Evolutionary conservation across 2,797 vertebrate genomes (phyloP), one percentile per base, ranked within the genome.

Genomic region (Phoeniculus purpureus): DNA sequence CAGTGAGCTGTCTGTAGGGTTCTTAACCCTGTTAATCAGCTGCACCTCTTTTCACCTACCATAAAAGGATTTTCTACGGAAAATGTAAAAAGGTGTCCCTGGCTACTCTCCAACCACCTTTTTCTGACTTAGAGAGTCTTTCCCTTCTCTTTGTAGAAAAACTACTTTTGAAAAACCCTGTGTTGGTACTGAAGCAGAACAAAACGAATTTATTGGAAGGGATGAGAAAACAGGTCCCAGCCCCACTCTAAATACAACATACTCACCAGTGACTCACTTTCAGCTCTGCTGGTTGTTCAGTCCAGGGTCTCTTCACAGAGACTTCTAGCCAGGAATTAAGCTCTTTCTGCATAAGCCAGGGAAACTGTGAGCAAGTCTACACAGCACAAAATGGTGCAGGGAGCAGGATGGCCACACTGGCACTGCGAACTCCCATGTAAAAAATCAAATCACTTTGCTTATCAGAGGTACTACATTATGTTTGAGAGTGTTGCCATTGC

Each of bases 261-360:
- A 60, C 23, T 79, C 56, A 78, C 34, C 61, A 50, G 65, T 74
- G 40, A 65, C 21, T 90, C 61, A 29, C 40, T 90, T 64, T 55
- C 78, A 89, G 55, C 61, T 92, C 73, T 82, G 61, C n/a, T 84
- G 52, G 22, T 68, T 87, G 43, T 15, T 75, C 52, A 66, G 40
- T 43, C 31, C 79, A 77, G 82, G 31, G 65, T 93, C 87, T 90
- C 82, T 55, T 76, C 59, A 74, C 21, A 91, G 81, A 91, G 60
- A 87, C 77, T 89, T 68, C 47, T 78, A 87, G 67, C 55, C 40
- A 81, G 48, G 60, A 93, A 59, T 89, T 79, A 64, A 34, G 58
- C 43, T 82, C 34, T 82, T 79, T 87, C 70, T 92, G 89, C 60
- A 34, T 58, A 54, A 92, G 66, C 45, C 84, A 81, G 73, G 61